Evolutionary conservation across 2,797 vertebrate species (phyloP).

Genomic region (Gymnodraco acuticeps): DNA sequence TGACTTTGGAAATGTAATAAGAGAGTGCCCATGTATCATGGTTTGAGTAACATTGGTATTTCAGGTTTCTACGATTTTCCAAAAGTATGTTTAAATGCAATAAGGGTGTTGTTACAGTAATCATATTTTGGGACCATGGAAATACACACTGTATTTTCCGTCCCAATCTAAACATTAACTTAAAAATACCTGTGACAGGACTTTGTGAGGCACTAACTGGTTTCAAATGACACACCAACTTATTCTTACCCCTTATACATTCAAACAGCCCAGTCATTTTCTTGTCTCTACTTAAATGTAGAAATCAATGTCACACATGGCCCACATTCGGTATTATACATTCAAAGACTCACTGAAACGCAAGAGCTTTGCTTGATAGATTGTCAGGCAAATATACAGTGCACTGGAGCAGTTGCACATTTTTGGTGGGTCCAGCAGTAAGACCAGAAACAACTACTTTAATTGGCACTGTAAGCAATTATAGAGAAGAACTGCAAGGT

Average conservation of each 20-base stretch:
- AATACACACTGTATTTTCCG: constrained; percentile 20
- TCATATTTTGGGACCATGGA: constrained; percentile 13
- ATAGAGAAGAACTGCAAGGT: not conserved
- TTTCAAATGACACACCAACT: constrained; percentile 43
- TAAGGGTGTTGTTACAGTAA: constrained; percentile 25
- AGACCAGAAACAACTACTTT: constrained; percentile 5
- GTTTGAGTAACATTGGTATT: constrained; percentile 52
- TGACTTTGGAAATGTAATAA: constrained; percentile 70
- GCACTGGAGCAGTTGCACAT: constrained; percentile 24
- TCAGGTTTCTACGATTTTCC: constrained; percentile 45
- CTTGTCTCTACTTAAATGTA: constrained; percentile 24
- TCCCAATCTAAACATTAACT: constrained; percentile 31
- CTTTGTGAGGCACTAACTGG: constrained; percentile 58
- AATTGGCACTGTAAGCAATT: too few species aligned
- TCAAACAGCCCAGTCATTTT: constrained; percentile 36
- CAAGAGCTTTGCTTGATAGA: constrained; percentile 58
- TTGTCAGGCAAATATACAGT: constrained; percentile 72
- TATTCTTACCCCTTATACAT: constrained; percentile 16
- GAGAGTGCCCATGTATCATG: constrained; percentile 54
- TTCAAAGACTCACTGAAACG: constrained; percentile 59
- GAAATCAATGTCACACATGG: constrained; percentile 34
- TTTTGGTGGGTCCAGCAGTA: constrained; percentile 26
- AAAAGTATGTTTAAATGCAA: constrained; percentile 30
- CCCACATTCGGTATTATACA: constrained; percentile 46
- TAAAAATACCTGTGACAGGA: constrained; percentile 34